Conservation (phyloP, 2,888 invertebrate genomes). For the Loripinus fragilis region DNA sequence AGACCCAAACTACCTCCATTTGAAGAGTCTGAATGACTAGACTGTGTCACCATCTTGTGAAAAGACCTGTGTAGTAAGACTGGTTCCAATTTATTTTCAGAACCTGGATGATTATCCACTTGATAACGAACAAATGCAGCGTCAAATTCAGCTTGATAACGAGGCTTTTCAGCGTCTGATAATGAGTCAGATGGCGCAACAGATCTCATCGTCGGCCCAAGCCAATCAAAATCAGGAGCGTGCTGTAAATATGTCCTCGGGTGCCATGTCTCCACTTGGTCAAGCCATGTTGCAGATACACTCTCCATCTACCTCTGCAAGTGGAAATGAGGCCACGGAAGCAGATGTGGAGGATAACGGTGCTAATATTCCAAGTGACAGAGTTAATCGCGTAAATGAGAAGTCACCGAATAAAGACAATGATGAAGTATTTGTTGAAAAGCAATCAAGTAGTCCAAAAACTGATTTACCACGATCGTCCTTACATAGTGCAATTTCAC, state of each 20-base stretch:
- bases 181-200: conserved; percentile 37
- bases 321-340: conserved; percentile 42
- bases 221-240: conserved; percentile 22
- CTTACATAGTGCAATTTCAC: conserved; percentile 71
- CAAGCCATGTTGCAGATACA: conserved; percentile 59
- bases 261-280: conserved; percentile 46
- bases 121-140: conserved; percentile 68
- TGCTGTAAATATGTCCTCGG: conserved; percentile 14
- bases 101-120: conserved; percentile 67
- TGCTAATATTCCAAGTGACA: background rate
- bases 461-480: conserved; percentile 24
- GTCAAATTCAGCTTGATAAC: conserved; percentile 67
- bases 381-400: conserved; percentile 12
- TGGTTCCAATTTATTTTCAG: conserved; percentile 21
- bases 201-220: conserved; percentile 31
- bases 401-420: conserved; percentile 28
- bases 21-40: background rate
- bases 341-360: conserved; percentile 29
- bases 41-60: conserved; percentile 5
- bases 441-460: conserved; percentile 28
- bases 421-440: conserved; percentile 52
- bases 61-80: conserved; percentile 10
- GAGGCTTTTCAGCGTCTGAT: conserved; percentile 53
- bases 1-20: conserved; percentile 13
- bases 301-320: conserved; percentile 43